A percentile compares a stretch with the other conserved stretches of the same genome.
These are phyloP conservation scores for Coleophora flavipennella DNA, from an alignment of 2,888 invertebrate genomes.

Conservation along the genomic window DNA sequence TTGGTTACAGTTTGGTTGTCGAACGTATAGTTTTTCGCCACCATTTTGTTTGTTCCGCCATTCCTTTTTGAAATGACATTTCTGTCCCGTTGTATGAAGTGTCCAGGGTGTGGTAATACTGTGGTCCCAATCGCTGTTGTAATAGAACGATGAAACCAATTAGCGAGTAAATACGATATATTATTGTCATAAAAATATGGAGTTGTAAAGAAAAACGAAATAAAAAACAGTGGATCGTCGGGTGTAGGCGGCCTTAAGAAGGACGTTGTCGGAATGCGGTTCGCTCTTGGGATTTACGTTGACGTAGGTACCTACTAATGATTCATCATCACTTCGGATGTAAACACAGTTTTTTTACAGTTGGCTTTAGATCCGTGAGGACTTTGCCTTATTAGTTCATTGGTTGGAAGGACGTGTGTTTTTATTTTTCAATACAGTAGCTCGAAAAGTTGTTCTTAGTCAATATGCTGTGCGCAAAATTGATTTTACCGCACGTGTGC, in stretches of 20 bases:
- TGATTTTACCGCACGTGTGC: too few species aligned
- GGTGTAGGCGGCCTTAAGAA: slow-evolving; percentile 36
- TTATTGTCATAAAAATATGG: neutral
- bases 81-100: too few species aligned
- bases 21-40: too few species aligned
- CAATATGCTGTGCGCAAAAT: too few species aligned
- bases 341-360: slow-evolving; percentile 49
- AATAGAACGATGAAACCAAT: too few species aligned
- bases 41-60: too few species aligned
- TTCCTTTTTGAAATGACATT: too few species aligned
- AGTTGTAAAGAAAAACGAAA: neutral
- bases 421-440: neutral
- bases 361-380: slow-evolving; percentile 43
- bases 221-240: slow-evolving; percentile 12
- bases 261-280: slow-evolving; percentile 19
- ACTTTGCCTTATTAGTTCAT: neutral
- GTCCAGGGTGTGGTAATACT: too few species aligned
- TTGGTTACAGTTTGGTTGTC: too few species aligned
- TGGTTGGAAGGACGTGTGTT: neutral
- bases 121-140: too few species aligned
- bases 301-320: too few species aligned
- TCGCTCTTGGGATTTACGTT: slow-evolving; percentile 43
- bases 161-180: neutral
- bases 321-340: slow-evolving; percentile 51
- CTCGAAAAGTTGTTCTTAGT: too few species aligned